phyloP scores from a whole-genome alignment of 2,113 vertebrate genomes.

The Piaya cayana region DNA sequence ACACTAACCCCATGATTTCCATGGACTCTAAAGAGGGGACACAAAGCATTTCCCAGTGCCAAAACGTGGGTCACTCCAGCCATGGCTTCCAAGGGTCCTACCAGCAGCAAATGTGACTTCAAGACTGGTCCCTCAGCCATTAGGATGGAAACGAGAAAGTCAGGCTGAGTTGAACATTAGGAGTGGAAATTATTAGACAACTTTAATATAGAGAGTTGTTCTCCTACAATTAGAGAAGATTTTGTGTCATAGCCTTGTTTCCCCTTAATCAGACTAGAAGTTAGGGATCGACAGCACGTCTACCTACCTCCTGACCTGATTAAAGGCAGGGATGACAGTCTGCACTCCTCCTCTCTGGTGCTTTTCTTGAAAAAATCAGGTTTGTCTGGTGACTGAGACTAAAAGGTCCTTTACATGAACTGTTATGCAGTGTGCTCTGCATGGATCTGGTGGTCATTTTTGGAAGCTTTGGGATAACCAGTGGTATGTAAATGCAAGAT shows the following conservation, averaged over 20 bases:
- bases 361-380: neutral
- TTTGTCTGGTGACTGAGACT: neutral
- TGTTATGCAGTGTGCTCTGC: neutral
- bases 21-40: neutral
- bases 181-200: neutral
- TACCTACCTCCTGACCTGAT: neutral
- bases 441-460: neutral
- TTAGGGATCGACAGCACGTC: neutral
- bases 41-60: neutral
- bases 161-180: neutral
- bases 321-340: neutral
- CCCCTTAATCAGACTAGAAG: neutral
- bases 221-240: neutral
- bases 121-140: neutral
- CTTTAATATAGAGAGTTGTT: neutral
- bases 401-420: neutral
- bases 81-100: rapidly evolving
- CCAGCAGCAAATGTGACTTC: neutral
- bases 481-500: neutral
- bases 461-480: constrained; percentile 12
- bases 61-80: neutral
- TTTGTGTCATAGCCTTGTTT: neutral
- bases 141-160: neutral
- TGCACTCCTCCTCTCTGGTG: neutral
- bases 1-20: rapidly evolving